Conservation (phyloP, 2,888 invertebrate species). For the Catotricha subobsoleta region DNA sequence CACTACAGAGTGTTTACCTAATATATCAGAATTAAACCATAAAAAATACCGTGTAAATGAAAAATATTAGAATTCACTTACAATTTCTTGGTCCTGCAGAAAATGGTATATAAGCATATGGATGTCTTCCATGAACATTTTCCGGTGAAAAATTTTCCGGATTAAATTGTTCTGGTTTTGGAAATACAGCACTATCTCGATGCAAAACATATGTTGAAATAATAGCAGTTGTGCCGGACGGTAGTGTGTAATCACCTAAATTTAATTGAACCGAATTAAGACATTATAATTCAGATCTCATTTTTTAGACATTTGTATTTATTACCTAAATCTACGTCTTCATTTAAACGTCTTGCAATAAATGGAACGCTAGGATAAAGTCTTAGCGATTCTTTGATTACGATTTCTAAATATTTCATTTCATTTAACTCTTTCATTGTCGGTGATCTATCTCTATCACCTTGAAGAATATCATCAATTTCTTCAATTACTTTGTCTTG, state of each 20-base stretch:
- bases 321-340: constrained; percentile 39
- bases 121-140: constrained; percentile 35
- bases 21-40: too few relatives aligned
- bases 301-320: not conserved
- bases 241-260: constrained; percentile 27
- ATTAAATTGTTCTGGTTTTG: constrained; percentile 41
- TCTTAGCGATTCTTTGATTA: constrained; percentile 48
- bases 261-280: not conserved
- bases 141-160: constrained; percentile 44
- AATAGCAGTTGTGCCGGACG: constrained; percentile 35
- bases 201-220: constrained; percentile 47
- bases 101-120: constrained; percentile 46
- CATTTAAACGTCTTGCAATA: constrained; percentile 37
- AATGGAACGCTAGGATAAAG: constrained; percentile 50
- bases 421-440: constrained; percentile 39
- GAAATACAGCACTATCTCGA: constrained; percentile 41
- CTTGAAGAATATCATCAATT: constrained; percentile 31
- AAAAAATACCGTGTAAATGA: constrained; percentile 42
- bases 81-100: constrained; percentile 52
- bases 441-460: constrained; percentile 29
- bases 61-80: constrained; percentile 16
- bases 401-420: constrained; percentile 49
- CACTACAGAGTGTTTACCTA: too few relatives aligned
- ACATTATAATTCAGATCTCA: not conserved
- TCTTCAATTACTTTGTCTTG: constrained; percentile 32